Conservation (phyloP, 2,113 vertebrate genomes). For the Antigone vipio region DNA sequence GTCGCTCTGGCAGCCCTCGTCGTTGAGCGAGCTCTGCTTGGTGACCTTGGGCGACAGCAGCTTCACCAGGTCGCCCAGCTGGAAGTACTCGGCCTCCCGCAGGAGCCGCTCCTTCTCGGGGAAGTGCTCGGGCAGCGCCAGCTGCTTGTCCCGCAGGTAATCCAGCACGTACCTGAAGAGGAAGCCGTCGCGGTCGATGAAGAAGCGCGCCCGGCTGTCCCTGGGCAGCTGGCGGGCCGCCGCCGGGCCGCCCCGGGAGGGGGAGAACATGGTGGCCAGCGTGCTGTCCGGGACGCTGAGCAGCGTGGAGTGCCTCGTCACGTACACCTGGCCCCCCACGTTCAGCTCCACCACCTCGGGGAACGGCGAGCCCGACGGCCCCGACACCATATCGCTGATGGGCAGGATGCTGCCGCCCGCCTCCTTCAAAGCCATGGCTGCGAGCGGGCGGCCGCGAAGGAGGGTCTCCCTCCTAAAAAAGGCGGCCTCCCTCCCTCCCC, state of each 20-base stretch:
- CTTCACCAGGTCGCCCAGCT: slow-evolving; percentile 82
- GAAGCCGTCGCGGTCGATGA: slow-evolving; percentile 90
- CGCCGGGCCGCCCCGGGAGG: slow-evolving; percentile 68
- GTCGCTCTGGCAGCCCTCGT: slow-evolving; percentile 88
- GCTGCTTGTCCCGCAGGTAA: slow-evolving; percentile 86
- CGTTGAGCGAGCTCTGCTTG: slow-evolving; percentile 86
- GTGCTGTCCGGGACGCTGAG: slow-evolving; percentile 87
- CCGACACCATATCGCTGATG: slow-evolving; percentile 85
- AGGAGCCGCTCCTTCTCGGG: slow-evolving; percentile 88
- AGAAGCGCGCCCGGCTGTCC: slow-evolving; percentile 88
- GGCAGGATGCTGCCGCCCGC: slow-evolving; percentile 80
- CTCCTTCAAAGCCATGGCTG: slow-evolving; percentile 86
- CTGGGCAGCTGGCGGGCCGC: slow-evolving; percentile 79
- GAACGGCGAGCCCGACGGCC: slow-evolving; percentile 75
- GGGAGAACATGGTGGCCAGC: slow-evolving; percentile 83
- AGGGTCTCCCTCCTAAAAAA: slow-evolving; percentile 62
- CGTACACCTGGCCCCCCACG: slow-evolving; percentile 89
- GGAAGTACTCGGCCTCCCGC: slow-evolving; percentile 87
- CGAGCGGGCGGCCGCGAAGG: slow-evolving; percentile 33
- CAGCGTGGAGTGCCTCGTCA: slow-evolving; percentile 86
- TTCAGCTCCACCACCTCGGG: slow-evolving; percentile 90
- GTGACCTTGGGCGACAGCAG: slow-evolving; percentile 81
- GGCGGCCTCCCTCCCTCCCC: slow-evolving; percentile 1
- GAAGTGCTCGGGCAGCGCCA: slow-evolving; percentile 87
- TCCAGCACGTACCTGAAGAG: slow-evolving; percentile 90